Percentiles rank a stretch among this genome's conserved stretches.
Evolutionary conservation across 2,888 invertebrate species (phyloP).

Genomic region (Drosophila austrosaltans): DNA sequence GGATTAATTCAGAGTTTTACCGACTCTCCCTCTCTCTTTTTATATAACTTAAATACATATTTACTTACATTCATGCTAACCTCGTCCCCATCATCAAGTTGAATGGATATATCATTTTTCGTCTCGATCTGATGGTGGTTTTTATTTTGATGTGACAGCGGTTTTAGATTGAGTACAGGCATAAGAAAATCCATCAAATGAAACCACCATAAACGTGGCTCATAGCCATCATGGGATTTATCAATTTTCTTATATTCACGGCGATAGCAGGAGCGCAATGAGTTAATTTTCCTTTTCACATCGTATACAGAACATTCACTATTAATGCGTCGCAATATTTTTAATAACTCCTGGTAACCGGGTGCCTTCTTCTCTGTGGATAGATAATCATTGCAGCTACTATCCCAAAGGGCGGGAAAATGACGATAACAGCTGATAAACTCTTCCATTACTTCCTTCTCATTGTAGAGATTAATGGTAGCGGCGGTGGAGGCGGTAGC

Average conservation of each 20-base stretch:
- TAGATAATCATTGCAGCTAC: conserved; percentile 44
- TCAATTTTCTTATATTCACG: conserved; percentile 62
- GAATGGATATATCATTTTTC: too few species aligned
- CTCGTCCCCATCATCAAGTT: conserved; percentile 40
- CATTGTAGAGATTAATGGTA: conserved; percentile 51
- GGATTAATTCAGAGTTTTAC: too few species aligned
- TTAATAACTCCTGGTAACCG: conserved; percentile 58
- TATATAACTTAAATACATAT: too few species aligned
- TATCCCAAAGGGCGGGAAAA: conserved; percentile 59
- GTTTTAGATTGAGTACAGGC: conserved; percentile 50
- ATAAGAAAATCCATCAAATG: conserved; percentile 60
- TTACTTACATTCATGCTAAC: conserved; percentile 49
- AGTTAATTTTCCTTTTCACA: conserved; percentile 66
- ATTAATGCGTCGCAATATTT: conserved; percentile 57
- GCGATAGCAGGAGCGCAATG: conserved; percentile 62
- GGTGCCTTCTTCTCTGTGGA: conserved; percentile 53
- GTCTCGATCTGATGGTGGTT: not conserved
- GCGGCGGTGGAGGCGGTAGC: conserved; percentile 30
- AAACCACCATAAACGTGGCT: conserved; percentile 67
- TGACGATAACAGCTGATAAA: conserved; percentile 66
- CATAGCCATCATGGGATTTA: conserved; percentile 40
- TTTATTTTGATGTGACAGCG: not conserved
- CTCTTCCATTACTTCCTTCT: conserved; percentile 62
- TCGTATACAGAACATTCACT: conserved; percentile 50
- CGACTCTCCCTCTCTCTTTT: too few species aligned